Conservation (phyloP, 2,888 invertebrate genomes). For the Nymphalis polychloros region DNA sequence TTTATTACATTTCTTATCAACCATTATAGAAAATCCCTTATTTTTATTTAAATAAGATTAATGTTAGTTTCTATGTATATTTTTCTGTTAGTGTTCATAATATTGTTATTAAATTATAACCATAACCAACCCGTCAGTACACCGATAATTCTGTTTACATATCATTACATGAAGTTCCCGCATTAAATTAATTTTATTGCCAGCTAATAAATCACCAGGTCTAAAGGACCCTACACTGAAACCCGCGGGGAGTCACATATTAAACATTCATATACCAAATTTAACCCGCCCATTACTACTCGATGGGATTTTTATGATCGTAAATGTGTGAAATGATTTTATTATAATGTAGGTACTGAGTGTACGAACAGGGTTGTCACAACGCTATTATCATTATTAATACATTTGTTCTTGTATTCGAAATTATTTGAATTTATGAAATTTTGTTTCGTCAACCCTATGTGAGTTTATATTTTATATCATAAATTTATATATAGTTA, state of each 20-base stretch:
- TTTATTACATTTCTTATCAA: no score
- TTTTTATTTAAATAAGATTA: no score
- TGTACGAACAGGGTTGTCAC: conserved; percentile 2
- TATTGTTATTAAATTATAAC: not conserved
- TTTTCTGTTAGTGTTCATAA: no score
- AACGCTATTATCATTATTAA: not conserved
- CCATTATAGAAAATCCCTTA: no score
- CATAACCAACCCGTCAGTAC: not conserved
- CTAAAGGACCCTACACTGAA: conserved; percentile 42
- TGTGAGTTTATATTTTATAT: no score
- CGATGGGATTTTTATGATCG: conserved; percentile 43
- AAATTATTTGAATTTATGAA: not conserved
- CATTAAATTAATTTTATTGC: conserved; percentile 51
- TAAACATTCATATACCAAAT: conserved; percentile 46
- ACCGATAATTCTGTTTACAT: conserved; percentile 12
- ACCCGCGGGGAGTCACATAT: conserved; percentile 36
- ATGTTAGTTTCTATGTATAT: no score
- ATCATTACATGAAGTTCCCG: conserved; percentile 26
- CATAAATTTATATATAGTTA: no score
- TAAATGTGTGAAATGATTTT: conserved; percentile 47
- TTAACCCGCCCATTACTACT: conserved; percentile 43
- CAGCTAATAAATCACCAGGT: conserved; percentile 46
- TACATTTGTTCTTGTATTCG: not conserved
- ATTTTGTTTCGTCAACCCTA: no score
- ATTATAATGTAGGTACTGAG: conserved; percentile 7